Percentiles rank a stretch among this genome's conserved stretches.
phyloP scores from a whole-genome alignment of 1,140 invertebrate genomes.

The Aphidius ervi region DNA sequence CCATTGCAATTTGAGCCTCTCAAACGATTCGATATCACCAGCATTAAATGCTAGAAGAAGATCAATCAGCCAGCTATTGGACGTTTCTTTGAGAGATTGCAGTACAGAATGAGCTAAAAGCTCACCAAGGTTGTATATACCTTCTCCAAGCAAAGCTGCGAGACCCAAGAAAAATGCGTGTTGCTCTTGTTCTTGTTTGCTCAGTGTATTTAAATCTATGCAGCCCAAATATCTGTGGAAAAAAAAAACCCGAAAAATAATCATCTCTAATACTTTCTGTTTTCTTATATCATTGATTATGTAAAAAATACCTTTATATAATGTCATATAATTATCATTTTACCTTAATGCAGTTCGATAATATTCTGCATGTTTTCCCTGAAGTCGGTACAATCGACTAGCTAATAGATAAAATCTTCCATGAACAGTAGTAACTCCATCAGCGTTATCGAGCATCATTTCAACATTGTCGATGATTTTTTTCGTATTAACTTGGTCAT shows the following conservation, averaged over 20 bases:
- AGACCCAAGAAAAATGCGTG: constrained; percentile 89
- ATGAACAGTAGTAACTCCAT: constrained; percentile 91
- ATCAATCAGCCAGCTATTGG: constrained; percentile 86
- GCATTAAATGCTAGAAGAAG: constrained; percentile 89
- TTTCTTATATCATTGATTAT: no score
- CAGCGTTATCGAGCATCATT: constrained; percentile 78
- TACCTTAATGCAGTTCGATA: constrained; percentile 88
- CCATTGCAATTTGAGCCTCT: constrained; percentile 78
- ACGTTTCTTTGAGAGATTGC: constrained; percentile 75
- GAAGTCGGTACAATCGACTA: constrained; percentile 76
- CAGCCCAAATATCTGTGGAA: constrained; percentile 80
- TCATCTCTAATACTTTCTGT: no score
- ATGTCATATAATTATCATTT: neutral
- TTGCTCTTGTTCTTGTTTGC: constrained; percentile 67
- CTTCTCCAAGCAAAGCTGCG: constrained; percentile 90
- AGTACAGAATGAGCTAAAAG: constrained; percentile 93
- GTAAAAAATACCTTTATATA: no score
- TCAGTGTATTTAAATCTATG: constrained; percentile 69
- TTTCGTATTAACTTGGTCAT: constrained; percentile 79
- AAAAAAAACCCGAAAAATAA: neutral
- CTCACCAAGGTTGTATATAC: constrained; percentile 97
- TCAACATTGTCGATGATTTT: constrained; percentile 89
- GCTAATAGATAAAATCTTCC: constrained; percentile 93
- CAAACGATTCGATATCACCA: constrained; percentile 85
- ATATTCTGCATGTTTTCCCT: constrained; percentile 88